phyloP scores from a whole-genome alignment of 2,113 vertebrate species.

The Dromaius novaehollandiae region DNA sequence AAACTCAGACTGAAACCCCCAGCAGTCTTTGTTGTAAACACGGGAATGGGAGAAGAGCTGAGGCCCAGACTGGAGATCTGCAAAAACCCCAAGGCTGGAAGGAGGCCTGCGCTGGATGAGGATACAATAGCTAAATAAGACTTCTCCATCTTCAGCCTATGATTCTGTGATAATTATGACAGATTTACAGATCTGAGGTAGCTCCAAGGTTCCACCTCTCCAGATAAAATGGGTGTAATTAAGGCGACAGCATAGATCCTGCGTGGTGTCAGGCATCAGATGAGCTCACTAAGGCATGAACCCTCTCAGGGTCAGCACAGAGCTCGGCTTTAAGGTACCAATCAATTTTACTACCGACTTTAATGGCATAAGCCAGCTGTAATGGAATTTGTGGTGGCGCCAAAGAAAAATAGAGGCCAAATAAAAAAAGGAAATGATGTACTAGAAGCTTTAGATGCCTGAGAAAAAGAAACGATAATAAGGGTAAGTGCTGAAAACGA shows the following conservation, averaged over 20 bases:
- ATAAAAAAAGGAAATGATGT: conserved; percentile 32
- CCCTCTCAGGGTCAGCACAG: background rate
- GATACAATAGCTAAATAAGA: background rate
- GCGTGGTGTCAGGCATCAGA: background rate
- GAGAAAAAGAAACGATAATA: background rate
- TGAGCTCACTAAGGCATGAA: conserved; percentile 22
- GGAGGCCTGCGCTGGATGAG: background rate
- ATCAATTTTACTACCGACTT: conserved; percentile 49
- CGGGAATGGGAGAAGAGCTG: background rate
- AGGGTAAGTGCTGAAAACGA: background rate
- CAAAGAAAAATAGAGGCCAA: conserved; percentile 3
- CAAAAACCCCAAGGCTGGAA: background rate
- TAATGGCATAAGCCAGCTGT: conserved; percentile 7
- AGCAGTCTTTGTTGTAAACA: background rate
- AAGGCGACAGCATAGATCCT: background rate
- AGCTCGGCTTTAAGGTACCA: conserved; percentile 27
- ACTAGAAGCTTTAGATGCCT: background rate
- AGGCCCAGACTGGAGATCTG: background rate
- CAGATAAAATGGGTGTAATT: background rate
- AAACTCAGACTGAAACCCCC: background rate
- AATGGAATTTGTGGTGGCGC: conserved; percentile 1
- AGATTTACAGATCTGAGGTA: background rate
- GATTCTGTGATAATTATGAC: background rate
- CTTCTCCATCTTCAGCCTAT: background rate
- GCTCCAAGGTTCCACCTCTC: conserved; percentile 25